Evolutionary conservation across 2,113 vertebrate genomes (phyloP).

Genomic region (Oryzias javanicus): DNA sequence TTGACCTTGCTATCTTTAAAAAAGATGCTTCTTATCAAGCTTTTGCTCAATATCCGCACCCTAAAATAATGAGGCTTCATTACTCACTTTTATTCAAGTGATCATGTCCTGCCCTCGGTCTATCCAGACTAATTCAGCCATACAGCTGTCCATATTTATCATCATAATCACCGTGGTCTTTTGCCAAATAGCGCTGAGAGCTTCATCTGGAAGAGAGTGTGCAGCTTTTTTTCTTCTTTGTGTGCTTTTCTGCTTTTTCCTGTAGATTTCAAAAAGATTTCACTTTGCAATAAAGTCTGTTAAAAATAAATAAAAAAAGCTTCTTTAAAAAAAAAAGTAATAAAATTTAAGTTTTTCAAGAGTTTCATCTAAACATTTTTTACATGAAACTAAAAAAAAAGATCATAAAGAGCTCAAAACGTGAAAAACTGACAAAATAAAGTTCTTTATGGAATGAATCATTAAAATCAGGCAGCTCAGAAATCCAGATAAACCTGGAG

Average conservation of each 20-base stretch:
- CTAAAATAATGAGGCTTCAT: slow-evolving; percentile 43
- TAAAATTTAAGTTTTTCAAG: too few relatives aligned
- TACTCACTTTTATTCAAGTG: slow-evolving; percentile 35
- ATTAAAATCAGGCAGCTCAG: slow-evolving; percentile 24
- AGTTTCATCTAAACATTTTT: too few relatives aligned
- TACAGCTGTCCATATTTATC: slow-evolving; percentile 17
- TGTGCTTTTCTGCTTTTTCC: not conserved
- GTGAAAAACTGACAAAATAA: slow-evolving; percentile 23
- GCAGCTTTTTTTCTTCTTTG: slow-evolving; percentile 3
- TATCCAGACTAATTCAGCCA: slow-evolving; percentile 8
- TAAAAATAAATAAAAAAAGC: too few relatives aligned
- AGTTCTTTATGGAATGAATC: slow-evolving; percentile 24
- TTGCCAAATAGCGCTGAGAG: slow-evolving; percentile 1
- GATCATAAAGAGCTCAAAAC: too few relatives aligned
- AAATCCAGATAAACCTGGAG: slow-evolving; percentile 28
- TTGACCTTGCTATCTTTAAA: slow-evolving; percentile 23
- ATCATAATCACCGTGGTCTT: not conserved
- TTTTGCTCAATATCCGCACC: slow-evolving; percentile 44
- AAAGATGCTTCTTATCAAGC: slow-evolving; percentile 22
- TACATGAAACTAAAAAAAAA: too few relatives aligned
- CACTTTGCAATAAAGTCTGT: too few relatives aligned
- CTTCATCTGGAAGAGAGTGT: not conserved
- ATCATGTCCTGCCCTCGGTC: slow-evolving; percentile 29
- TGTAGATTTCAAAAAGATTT: not conserved
- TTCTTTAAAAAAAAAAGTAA: too few relatives aligned